These are phyloP conservation scores for Merluccius polli DNA, from an alignment of 2,797 vertebrate species.

Conservation along the genomic window DNA sequence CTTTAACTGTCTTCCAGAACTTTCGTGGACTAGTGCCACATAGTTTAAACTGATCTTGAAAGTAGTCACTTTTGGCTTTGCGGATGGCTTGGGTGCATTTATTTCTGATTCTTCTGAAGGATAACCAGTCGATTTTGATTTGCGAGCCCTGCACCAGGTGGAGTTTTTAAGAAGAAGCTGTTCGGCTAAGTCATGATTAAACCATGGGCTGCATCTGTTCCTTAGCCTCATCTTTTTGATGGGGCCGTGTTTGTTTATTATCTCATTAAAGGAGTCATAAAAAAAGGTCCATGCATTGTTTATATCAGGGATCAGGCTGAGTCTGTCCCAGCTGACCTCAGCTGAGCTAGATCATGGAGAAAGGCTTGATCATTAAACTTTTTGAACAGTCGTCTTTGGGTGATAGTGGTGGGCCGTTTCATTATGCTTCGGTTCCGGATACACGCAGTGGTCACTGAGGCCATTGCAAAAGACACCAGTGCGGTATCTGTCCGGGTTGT, in stretches of 20 bases:
- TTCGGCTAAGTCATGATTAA: too few species aligned
- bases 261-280: not conserved
- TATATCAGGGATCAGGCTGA: too few species aligned
- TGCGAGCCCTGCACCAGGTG: too few species aligned
- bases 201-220: too few species aligned
- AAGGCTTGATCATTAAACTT: not conserved
- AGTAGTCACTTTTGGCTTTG: not conserved
- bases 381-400: not conserved
- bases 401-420: not conserved
- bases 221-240: too few species aligned
- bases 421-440: not conserved
- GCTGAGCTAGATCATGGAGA: too few species aligned
- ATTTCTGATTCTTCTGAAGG: not conserved
- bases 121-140: not conserved
- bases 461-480: not conserved
- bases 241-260: too few species aligned
- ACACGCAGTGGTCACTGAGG: not conserved
- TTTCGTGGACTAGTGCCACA: not conserved
- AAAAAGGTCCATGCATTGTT: not conserved
- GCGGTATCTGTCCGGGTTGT: not conserved
- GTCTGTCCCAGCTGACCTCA: too few species aligned
- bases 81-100: not conserved
- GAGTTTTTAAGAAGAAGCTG: too few species aligned
- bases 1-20: not conserved
- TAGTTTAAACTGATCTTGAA: not conserved